A percentile compares a stretch with the other conserved stretches of the same genome.
Conservation (phyloP, 2,113 vertebrate genomes). For the Pan troglodytes region NHGRI_mPanTro3-v2.1_pri NC_086015.1:193694001-193694500, state of each 20-base stretch:
- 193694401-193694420: not conserved
- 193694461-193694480: not conserved
- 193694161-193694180: not conserved
- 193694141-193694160: not conserved
- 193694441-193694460: not conserved
- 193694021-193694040: constrained; percentile 40
- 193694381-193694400: not conserved
- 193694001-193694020: constrained; percentile 31
- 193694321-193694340: not conserved
- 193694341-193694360: not conserved
- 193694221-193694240: not conserved
- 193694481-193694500: not conserved
- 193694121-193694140: not conserved
- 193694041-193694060: constrained; percentile 12
- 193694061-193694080: constrained; percentile 23
- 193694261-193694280: not conserved
- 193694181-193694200: not conserved
- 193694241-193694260: not conserved
- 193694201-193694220: not conserved
- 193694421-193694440: not conserved
- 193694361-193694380: constrained; percentile 2
- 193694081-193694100: not conserved
- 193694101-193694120: not conserved
- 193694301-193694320: not conserved
- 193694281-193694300: not conserved